Percentiles rank a stretch among this genome's conserved stretches.
Evolutionary conservation across 2,113 vertebrate genomes (phyloP).

Genomic region (Rhipidura dahli): DNA sequence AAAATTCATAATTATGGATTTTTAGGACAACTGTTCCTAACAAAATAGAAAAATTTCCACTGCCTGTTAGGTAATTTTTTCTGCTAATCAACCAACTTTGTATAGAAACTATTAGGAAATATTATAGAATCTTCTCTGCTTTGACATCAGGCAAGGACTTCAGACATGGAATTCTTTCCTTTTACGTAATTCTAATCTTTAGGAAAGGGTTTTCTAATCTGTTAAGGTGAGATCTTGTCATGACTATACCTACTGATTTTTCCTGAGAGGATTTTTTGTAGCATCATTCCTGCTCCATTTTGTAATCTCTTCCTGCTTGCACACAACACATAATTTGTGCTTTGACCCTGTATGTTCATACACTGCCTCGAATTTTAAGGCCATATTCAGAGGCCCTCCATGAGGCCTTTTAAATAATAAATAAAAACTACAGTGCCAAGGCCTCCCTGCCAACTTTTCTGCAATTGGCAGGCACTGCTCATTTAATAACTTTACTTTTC

Average conservation of each 20-base stretch:
- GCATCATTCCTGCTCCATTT: neutral
- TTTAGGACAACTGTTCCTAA: neutral
- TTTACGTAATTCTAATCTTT: neutral
- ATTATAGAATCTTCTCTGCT: neutral
- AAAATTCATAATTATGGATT: neutral
- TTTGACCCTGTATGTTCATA: neutral
- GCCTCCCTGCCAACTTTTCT: neutral
- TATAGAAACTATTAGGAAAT: neutral
- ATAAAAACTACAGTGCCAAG: neutral
- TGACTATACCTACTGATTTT: neutral
- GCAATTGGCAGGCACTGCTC: constrained; percentile 15
- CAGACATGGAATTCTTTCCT: neutral
- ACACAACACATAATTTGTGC: neutral
- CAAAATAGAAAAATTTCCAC: neutral
- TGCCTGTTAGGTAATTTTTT: neutral
- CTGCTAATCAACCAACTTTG: neutral
- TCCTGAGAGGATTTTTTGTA: neutral
- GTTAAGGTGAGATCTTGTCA: neutral
- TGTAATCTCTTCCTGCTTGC: neutral
- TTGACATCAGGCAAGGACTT: neutral
- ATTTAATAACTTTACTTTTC: constrained; percentile 49
- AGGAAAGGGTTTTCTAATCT: neutral
- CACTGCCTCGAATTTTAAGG: neutral
- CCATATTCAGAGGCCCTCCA: neutral
- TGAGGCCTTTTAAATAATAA: constrained; percentile 29